Base-by-base conservation (phyloP, 2,797 vertebrate genomes). In the Neostethus bicornis region DNA sequence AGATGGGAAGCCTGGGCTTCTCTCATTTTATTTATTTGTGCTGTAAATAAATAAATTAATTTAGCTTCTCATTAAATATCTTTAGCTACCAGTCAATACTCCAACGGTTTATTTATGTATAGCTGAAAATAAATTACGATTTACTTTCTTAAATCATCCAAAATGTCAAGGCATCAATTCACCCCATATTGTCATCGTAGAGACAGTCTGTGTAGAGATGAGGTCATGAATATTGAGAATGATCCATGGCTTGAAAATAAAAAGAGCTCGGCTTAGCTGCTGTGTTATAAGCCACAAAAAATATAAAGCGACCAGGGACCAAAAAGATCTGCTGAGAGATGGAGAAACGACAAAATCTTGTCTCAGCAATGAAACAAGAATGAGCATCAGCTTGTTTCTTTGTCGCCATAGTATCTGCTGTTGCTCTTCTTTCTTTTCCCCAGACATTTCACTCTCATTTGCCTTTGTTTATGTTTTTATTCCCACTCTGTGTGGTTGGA, bases 361-460 rank as follows among this genome's bases (percentile, higher is more conserved):
- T 70, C 71, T 45, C 13, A 2, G 20, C 37, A 43, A 54, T 7
- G 41, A 29, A 38, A n/a, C 2, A 13, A 46, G 47, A 48, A 61
- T n/a, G 61, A 66, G 75, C 59, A 83, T 85, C 85, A 84, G 81
- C 81, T 52, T 19, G 68, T 72, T 68, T 76, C 56, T 11, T 46
- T 44, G 72, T 88, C 83, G 76, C 87, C 85, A 87, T 86, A 86
- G 87, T 31, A 77, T 82, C 82, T 81, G 47, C 66, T 65, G 66
- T 58, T 61, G 49, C 48, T 66, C 61, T 35, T 57, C 9, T 14
- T 29, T 56, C 72, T 51, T 69, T 56, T 44, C 21, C 10, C 11
- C 35, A 58, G 66, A 66, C 46, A 42, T 65, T 67, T 43, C 34
- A 69, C 4, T 71, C 56, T 77, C 65, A 51, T 61, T 31, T 66